Evolutionary conservation across 2,888 invertebrate species (phyloP).

Genomic region (Amphipoea oculea): DNA sequence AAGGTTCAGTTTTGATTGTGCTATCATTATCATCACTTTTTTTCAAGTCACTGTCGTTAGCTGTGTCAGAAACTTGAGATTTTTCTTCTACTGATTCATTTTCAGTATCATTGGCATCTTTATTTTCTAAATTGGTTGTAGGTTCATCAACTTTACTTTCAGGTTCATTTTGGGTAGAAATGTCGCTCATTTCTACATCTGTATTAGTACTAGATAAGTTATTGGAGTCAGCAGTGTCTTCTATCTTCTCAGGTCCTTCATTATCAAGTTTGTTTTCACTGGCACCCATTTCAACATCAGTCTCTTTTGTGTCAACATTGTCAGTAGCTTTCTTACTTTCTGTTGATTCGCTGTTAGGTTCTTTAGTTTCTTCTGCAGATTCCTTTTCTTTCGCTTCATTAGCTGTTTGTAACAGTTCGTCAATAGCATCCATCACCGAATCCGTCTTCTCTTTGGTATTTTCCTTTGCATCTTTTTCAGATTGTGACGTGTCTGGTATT

Average conservation of each 20-base stretch:
- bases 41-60: slow-evolving; percentile 32
- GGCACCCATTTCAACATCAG: slow-evolving; percentile 55
- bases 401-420: slow-evolving; percentile 53
- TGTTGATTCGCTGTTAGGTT: slow-evolving; percentile 30
- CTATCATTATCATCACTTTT: slow-evolving; percentile 18
- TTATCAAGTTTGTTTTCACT: slow-evolving; percentile 31
- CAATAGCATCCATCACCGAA: slow-evolving; percentile 58
- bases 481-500: slow-evolving; percentile 50
- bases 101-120: slow-evolving; percentile 11
- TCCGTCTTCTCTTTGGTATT: slow-evolving; percentile 52
- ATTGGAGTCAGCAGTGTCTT: slow-evolving; percentile 12
- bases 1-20: slow-evolving; percentile 35
- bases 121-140: slow-evolving; percentile 17
- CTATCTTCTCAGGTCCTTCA: slow-evolving; percentile 19
- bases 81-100: slow-evolving; percentile 24
- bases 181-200: slow-evolving; percentile 41
- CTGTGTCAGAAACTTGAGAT: slow-evolving; percentile 11
- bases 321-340: slow-evolving; percentile 44
- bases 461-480: slow-evolving; percentile 22
- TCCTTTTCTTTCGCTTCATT: slow-evolving; percentile 32
- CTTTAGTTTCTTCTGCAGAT: slow-evolving; percentile 27
- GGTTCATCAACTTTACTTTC: slow-evolving; percentile 21
- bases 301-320: slow-evolving; percentile 38
- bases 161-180: slow-evolving; percentile 6
- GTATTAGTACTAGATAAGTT: slow-evolving; percentile 14